Percentiles rank a stretch among this genome's conserved stretches.
Conservation (phyloP, 1,140 invertebrate species). For the Diorhabda sublineata region DNA sequence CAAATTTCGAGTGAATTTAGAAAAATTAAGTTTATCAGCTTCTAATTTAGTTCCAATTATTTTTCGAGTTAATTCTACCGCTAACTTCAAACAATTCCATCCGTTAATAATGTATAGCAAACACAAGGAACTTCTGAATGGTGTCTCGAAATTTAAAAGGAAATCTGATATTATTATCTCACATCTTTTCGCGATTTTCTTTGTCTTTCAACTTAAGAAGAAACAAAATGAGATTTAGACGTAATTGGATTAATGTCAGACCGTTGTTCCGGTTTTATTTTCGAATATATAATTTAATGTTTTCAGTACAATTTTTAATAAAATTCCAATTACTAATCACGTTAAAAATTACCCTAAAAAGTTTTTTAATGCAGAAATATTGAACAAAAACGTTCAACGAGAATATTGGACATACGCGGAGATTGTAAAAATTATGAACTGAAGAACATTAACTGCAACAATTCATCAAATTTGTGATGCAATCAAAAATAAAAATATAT, state of each 20-base stretch:
- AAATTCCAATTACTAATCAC: background rate
- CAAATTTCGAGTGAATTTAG: too few relatives aligned
- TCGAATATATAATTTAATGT: background rate
- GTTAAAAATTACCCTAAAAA: too few relatives aligned
- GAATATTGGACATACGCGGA: too few relatives aligned
- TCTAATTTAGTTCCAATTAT: too few relatives aligned
- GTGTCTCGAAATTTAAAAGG: background rate
- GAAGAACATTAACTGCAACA: too few relatives aligned
- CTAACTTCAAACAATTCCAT: background rate
- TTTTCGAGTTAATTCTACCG: background rate
- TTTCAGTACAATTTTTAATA: background rate
- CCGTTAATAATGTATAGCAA: background rate
- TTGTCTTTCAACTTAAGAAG: conserved; percentile 2
- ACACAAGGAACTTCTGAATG: background rate
- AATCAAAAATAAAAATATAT: too few relatives aligned
- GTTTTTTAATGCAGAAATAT: too few relatives aligned
- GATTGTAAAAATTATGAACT: too few relatives aligned
- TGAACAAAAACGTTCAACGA: too few relatives aligned
- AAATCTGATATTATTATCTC: conserved; percentile 3
- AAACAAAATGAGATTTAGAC: background rate
- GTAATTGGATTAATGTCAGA: conserved; percentile 5
- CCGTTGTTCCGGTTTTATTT: conserved; percentile 3
- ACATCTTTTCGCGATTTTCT: background rate
- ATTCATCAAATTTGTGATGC: too few relatives aligned
- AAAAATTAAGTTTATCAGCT: too few relatives aligned